Evolutionary conservation across 2,113 vertebrate species (phyloP).

Genomic region (Poecile atricapillus): DNA sequence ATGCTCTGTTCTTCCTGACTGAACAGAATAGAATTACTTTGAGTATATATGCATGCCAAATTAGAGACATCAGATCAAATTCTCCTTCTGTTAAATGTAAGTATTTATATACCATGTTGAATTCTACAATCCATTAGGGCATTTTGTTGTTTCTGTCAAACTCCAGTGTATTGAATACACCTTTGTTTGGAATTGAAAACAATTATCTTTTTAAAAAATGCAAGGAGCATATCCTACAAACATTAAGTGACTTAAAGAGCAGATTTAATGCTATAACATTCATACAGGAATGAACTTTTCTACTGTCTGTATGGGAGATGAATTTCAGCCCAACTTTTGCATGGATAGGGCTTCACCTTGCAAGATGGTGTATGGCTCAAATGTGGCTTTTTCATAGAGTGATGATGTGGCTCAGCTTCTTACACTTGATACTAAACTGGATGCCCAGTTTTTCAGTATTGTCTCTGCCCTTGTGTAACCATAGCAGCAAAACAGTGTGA

Average conservation of each 20-base stretch:
- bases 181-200: background rate
- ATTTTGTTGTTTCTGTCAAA: background rate
- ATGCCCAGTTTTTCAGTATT: background rate
- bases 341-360: background rate
- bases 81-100: background rate
- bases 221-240: background rate
- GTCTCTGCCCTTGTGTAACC: background rate
- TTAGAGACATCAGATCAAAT: background rate
- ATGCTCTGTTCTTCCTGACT: slow-evolving; percentile 1
- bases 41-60: background rate
- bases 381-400: background rate
- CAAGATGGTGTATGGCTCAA: background rate
- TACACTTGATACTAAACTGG: background rate
- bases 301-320: background rate
- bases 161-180: background rate
- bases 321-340: background rate
- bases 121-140: background rate
- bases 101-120: background rate
- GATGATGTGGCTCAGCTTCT: background rate
- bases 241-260: background rate
- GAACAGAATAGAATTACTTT: slow-evolving; percentile 1
- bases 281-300: background rate
- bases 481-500: background rate
- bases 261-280: background rate
- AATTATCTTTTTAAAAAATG: background rate